Evolutionary conservation across 2,797 vertebrate genomes (phyloP).

Genomic region (Leucoraja ocellata): DNA sequence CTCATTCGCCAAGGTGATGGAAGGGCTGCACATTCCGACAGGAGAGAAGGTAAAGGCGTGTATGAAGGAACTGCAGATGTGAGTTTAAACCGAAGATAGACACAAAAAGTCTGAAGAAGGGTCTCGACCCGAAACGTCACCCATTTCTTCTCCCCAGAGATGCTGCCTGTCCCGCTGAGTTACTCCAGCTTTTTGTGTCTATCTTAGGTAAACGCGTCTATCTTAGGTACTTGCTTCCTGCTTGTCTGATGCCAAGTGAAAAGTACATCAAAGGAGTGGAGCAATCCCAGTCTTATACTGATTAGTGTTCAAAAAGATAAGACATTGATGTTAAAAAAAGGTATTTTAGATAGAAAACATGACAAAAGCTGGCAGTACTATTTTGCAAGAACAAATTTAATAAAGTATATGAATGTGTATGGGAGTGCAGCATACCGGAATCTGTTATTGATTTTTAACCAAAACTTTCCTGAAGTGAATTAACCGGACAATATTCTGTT

Average conservation of each 20-base stretch:
- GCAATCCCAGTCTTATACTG: background rate
- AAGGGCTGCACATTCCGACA: slow-evolving; percentile 70
- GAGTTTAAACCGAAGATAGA: too few species aligned
- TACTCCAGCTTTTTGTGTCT: too few species aligned
- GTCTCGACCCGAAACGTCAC: too few species aligned
- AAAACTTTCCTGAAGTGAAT: background rate
- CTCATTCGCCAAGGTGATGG: slow-evolving; percentile 80
- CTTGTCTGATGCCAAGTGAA: background rate
- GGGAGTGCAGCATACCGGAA: background rate
- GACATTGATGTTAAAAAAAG: background rate
- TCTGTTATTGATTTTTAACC: background rate
- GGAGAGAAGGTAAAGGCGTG: slow-evolving; percentile 68
- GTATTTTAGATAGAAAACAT: background rate
- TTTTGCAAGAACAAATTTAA: background rate
- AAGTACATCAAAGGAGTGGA: background rate
- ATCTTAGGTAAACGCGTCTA: too few species aligned
- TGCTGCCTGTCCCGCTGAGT: too few species aligned
- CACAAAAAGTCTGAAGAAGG: too few species aligned
- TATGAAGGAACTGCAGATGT: too few species aligned
- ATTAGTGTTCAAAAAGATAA: background rate
- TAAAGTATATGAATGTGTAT: background rate
- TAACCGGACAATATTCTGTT: too few species aligned
- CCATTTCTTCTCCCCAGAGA: too few species aligned
- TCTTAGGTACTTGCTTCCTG: background rate
- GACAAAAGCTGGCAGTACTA: background rate